A percentile compares a stretch with the other conserved stretches of the same genome.
Conservation (phyloP, 2,888 invertebrate species). For the Gastrophysa polygoni region DNA sequence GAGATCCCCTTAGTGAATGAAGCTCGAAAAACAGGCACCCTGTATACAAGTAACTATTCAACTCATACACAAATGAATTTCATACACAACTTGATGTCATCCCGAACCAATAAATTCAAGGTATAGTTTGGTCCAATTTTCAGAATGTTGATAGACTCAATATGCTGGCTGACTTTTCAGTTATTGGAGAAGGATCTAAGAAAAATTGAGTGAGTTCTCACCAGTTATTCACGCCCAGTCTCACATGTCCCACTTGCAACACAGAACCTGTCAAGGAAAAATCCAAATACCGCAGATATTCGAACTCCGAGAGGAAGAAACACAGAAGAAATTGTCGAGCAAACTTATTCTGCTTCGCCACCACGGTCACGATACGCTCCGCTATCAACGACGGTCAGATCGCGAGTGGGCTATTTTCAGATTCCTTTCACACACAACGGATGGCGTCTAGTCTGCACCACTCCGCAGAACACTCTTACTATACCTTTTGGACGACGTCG, state of each 20-base stretch:
- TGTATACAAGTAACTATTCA: no score
- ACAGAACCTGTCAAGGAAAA: background rate
- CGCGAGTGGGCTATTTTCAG: conserved; percentile 23
- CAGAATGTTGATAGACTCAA: no score
- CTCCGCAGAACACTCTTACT: conserved; percentile 7
- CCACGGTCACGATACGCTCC: conserved; percentile 15
- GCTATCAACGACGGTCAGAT: conserved; percentile 26
- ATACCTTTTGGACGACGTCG: background rate
- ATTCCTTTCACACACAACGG: conserved; percentile 26
- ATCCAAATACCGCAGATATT: background rate
- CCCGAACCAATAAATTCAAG: no score
- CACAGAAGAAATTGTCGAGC: background rate
- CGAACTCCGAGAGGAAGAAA: background rate
- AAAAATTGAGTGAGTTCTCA: background rate
- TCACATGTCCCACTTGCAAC: background rate
- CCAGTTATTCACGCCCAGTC: background rate
- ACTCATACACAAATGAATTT: no score
- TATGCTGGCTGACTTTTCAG: no score
- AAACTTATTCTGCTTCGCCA: conserved; percentile 3
- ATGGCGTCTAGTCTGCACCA: conserved; percentile 12
- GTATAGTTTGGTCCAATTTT: no score
- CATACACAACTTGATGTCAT: no score
- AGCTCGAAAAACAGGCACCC: no score
- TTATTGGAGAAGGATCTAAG: no score
- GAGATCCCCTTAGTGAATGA: no score